These are phyloP conservation scores for Belonocnema kinseyi DNA, from an alignment of 1,140 invertebrate species.

Conservation along the genomic window DNA sequence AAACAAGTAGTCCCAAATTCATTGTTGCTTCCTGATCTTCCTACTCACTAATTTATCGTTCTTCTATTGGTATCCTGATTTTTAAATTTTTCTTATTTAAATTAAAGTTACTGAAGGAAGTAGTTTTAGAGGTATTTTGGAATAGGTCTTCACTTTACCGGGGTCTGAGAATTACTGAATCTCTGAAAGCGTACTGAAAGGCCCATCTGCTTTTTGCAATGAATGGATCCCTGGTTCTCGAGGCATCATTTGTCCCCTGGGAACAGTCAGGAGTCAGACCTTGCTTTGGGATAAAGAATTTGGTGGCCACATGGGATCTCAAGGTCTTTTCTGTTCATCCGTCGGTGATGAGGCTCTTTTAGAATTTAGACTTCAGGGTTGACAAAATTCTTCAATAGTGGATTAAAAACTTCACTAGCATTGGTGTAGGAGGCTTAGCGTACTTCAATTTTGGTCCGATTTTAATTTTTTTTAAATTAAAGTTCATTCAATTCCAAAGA, in stretches of 20 bases:
- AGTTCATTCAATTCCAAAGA: too few relatives aligned
- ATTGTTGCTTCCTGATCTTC: background rate
- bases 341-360: background rate
- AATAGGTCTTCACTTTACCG: background rate
- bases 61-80: background rate
- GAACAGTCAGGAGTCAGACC: slow-evolving; percentile 17
- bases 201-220: slow-evolving; percentile 37
- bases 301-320: slow-evolving; percentile 46
- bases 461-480: too few relatives aligned
- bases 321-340: slow-evolving; percentile 36
- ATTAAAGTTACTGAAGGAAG: background rate
- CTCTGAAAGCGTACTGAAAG: too few relatives aligned
- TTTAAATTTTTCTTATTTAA: background rate
- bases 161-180: slow-evolving; percentile 14
- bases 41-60: background rate
- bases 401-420: too few relatives aligned
- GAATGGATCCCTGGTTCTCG: slow-evolving; percentile 36
- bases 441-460: too few relatives aligned
- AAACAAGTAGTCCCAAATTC: background rate
- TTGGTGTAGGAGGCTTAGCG: too few relatives aligned
- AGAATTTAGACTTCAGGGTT: background rate
- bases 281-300: slow-evolving; percentile 34
- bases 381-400: background rate
- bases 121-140: background rate
- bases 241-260: slow-evolving; percentile 4